Evolutionary conservation across 2,113 vertebrate species (phyloP).

Genomic region (Pycnonotus jocosus): DNA sequence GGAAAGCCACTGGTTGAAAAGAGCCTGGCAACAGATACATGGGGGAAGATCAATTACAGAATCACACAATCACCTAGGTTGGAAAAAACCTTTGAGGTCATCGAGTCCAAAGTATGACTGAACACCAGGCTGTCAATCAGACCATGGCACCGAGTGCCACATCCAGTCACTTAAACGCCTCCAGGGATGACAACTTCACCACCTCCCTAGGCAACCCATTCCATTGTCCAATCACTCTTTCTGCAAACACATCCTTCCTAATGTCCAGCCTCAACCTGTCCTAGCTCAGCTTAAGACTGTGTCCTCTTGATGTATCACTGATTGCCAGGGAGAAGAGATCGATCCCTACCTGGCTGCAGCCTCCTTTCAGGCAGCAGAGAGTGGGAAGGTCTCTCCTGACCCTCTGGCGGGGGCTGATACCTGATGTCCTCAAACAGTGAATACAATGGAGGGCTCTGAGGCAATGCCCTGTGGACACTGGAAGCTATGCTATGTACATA

Average conservation of each 20-base stretch:
- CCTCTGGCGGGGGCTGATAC: rapidly evolving
- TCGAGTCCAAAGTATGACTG: rapidly evolving
- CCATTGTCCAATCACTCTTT: background rate
- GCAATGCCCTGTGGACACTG: rapidly evolving
- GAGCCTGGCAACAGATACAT: background rate
- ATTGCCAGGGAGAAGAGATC: background rate
- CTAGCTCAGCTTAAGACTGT: no score
- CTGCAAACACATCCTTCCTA: background rate
- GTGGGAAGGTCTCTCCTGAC: background rate
- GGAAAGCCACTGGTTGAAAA: background rate
- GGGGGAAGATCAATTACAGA: background rate
- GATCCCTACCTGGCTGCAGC: background rate
- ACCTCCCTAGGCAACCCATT: background rate
- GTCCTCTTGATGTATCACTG: rapidly evolving
- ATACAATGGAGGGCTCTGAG: background rate
- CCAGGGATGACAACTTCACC: rapidly evolving
- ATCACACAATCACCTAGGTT: background rate
- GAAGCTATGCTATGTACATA: rapidly evolving
- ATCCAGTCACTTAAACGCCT: background rate
- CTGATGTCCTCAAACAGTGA: background rate
- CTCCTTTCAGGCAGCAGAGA: background rate
- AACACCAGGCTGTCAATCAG: background rate
- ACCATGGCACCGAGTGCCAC: no score
- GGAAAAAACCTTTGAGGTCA: background rate
- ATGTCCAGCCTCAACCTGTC: background rate